These are phyloP conservation scores for Hippoglossus stenolepis DNA, from an alignment of 2,113 vertebrate genomes.

Conservation along the genomic window DNA sequence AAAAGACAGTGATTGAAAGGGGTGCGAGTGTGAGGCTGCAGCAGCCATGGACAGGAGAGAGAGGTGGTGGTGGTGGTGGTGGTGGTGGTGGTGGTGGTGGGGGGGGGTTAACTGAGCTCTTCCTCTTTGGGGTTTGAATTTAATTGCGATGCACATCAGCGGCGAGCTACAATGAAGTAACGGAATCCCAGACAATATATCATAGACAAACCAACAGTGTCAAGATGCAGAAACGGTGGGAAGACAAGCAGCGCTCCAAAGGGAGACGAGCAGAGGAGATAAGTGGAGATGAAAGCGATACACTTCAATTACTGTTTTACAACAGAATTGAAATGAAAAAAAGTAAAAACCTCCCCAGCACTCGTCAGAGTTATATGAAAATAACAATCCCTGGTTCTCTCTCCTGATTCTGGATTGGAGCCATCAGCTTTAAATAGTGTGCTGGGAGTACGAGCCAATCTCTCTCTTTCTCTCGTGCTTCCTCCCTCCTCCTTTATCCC, in stretches of 20 bases:
- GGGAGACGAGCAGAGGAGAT: slow-evolving; percentile 66
- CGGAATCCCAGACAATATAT: slow-evolving; percentile 72
- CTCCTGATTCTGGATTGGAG: slow-evolving; percentile 53
- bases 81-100: not conserved
- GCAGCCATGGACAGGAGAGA: slow-evolving; percentile 12
- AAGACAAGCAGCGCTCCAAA: slow-evolving; percentile 66
- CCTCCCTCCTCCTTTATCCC: slow-evolving; percentile 22
- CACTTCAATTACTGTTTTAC: slow-evolving; percentile 74
- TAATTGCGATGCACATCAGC: slow-evolving; percentile 79
- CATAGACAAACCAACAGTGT: slow-evolving; percentile 73
- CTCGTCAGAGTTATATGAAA: slow-evolving; percentile 55
- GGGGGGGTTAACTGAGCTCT: slow-evolving; percentile 24
- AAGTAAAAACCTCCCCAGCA: slow-evolving; percentile 56
- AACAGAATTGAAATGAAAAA: slow-evolving; percentile 63
- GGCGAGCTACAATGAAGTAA: slow-evolving; percentile 59
- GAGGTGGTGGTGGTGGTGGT: not conserved
- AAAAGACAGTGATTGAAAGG: slow-evolving; percentile 71
- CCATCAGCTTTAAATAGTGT: slow-evolving; percentile 66
- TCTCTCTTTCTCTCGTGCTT: slow-evolving; percentile 2
- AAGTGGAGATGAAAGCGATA: slow-evolving; percentile 76
- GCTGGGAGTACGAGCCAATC: slow-evolving; percentile 30
- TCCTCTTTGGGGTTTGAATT: slow-evolving; percentile 70
- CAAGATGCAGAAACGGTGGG: slow-evolving; percentile 46
- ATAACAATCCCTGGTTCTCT: slow-evolving; percentile 55
- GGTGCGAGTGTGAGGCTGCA: slow-evolving; percentile 36